phyloP scores from a whole-genome alignment of 2,113 vertebrate species.

The Colius striatus region DNA sequence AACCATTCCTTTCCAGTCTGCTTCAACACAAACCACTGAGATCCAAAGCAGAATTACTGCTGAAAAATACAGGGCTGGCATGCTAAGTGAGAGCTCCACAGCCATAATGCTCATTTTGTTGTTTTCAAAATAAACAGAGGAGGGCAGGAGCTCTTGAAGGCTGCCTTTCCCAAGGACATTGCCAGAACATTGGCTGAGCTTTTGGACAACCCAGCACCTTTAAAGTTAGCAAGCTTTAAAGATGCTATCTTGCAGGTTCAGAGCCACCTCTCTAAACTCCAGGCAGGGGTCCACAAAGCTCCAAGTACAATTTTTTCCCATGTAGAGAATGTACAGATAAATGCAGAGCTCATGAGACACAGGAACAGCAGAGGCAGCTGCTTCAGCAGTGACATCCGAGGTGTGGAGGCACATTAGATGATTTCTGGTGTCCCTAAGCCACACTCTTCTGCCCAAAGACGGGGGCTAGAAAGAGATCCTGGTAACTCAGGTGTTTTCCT shows the following conservation, averaged over 20 bases:
- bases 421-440: neutral
- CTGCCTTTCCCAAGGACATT: neutral
- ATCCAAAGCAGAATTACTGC: neutral
- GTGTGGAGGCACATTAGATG: neutral
- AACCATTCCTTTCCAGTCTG: constrained; percentile 5
- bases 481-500: neutral
- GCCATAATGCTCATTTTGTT: neutral
- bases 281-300: neutral
- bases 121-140: neutral
- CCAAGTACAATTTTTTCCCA: neutral
- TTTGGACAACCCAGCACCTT: neutral
- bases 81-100: neutral
- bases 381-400: neutral
- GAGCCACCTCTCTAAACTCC: neutral
- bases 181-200: neutral
- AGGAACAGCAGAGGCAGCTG: neutral
- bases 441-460: neutral
- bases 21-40: neutral
- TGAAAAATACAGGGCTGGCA: neutral
- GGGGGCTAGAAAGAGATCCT: neutral
- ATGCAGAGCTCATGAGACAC: accelerated
- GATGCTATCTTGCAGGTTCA: neutral
- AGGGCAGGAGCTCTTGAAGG: neutral
- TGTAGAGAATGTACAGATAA: neutral
- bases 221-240: neutral